phyloP scores from a whole-genome alignment of 2,888 invertebrate genomes.

The Scaptomyza parva region DNA sequence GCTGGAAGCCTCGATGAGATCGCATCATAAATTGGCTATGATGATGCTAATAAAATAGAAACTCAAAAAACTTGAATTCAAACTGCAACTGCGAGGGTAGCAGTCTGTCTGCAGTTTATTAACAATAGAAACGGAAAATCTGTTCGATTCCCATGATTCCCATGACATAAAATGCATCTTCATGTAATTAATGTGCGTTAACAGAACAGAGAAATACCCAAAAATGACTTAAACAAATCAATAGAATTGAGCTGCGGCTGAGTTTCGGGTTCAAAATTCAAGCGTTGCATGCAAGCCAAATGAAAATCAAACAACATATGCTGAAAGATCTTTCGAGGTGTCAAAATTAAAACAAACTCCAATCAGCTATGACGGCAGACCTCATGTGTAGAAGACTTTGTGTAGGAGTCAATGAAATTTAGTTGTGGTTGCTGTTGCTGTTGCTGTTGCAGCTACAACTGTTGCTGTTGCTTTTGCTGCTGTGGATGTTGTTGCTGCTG shows the following conservation, averaged over 20 bases:
- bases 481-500: constrained; percentile 19
- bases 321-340: constrained; percentile 67
- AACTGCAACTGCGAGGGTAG: constrained; percentile 56
- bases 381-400: constrained; percentile 2
- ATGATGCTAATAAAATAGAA: constrained; percentile 60
- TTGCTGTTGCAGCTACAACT: constrained; percentile 5
- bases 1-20: constrained; percentile 52
- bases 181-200: constrained; percentile 65
- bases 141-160: constrained; percentile 56
- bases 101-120: constrained; percentile 30
- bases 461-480: constrained; percentile 73
- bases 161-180: constrained; percentile 76
- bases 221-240: constrained; percentile 72
- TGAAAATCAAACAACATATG: constrained; percentile 56
- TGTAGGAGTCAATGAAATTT: constrained; percentile 30
- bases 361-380: constrained; percentile 18
- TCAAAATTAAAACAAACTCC: constrained; percentile 79
- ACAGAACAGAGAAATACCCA: constrained; percentile 33
- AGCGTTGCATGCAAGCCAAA: constrained; percentile 48
- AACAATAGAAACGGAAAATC: constrained; percentile 51
- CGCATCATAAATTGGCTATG: constrained; percentile 57
- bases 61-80: constrained; percentile 17
- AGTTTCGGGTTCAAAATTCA: constrained; percentile 33
- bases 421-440: constrained; percentile 11
- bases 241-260: constrained; percentile 37